Conservation (phyloP, 2,888 invertebrate genomes). For the Phengaris arion region DNA sequence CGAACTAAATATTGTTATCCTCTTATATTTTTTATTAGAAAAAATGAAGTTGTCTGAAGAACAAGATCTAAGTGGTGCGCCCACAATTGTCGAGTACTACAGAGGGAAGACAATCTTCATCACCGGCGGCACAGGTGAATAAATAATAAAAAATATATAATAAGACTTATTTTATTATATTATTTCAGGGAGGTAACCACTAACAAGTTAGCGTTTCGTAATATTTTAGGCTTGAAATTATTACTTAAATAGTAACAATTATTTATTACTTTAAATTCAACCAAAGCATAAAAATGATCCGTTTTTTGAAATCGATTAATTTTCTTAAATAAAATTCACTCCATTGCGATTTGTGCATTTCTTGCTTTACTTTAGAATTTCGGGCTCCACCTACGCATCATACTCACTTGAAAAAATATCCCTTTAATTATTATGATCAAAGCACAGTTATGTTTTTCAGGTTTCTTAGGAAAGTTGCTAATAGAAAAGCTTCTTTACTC, state of each 20-base stretch:
- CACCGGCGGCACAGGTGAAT: too few relatives aligned
- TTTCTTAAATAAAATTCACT: neutral
- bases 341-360: too few relatives aligned
- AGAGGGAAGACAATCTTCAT: neutral
- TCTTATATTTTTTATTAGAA: too few relatives aligned
- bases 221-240: neutral
- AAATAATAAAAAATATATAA: too few relatives aligned
- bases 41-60: neutral
- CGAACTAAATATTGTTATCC: too few relatives aligned
- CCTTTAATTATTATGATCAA: neutral
- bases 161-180: too few relatives aligned
- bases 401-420: neutral
- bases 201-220: neutral
- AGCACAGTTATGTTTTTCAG: neutral
- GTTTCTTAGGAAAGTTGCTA: constrained; percentile 1
- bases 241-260: too few relatives aligned
- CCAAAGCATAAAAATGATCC: too few relatives aligned
- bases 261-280: too few relatives aligned
- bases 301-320: too few relatives aligned
- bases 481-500: constrained; percentile 26
- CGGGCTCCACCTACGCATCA: too few relatives aligned
- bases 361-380: too few relatives aligned
- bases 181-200: neutral
- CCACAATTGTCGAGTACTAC: constrained; percentile 1
- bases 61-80: neutral